Conservation (phyloP, 2,888 invertebrate species). For the Amphipyra berbera region DNA sequence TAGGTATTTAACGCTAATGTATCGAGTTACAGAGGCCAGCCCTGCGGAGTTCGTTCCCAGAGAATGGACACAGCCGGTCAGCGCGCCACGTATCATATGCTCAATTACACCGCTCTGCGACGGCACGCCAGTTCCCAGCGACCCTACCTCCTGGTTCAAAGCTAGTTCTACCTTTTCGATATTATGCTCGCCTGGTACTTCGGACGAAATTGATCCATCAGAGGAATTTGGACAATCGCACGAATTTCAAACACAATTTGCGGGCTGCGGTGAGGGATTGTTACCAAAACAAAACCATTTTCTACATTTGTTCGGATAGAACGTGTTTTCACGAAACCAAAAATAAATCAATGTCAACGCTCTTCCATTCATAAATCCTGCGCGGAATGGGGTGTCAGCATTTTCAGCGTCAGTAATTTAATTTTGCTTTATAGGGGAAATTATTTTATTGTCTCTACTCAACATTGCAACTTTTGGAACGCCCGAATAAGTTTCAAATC, state of each 20-base stretch:
- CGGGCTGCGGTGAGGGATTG: constrained; percentile 18
- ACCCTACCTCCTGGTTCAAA: constrained; percentile 52
- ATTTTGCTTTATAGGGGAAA: constrained; percentile 50
- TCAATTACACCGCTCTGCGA: constrained; percentile 80
- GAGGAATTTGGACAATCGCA: constrained; percentile 54
- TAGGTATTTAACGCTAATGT: constrained; percentile 42
- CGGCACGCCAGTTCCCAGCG: constrained; percentile 55
- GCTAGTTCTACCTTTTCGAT: constrained; percentile 56
- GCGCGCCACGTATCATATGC: constrained; percentile 80
- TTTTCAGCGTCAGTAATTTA: constrained; percentile 55
- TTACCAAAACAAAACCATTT: constrained; percentile 38
- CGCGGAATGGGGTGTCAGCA: constrained; percentile 50
- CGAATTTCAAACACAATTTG: constrained; percentile 32
- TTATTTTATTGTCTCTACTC: constrained; percentile 56
- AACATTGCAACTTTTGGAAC: constrained; percentile 35
- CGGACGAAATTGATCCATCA: constrained; percentile 53
- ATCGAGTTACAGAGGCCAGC: constrained; percentile 62
- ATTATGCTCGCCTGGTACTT: constrained; percentile 48
- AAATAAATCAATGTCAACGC: constrained; percentile 57
- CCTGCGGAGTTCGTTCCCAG: constrained; percentile 73
- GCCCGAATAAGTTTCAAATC: constrained; percentile 31
- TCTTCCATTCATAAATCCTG: constrained; percentile 57
- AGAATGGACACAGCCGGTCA: constrained; percentile 79
- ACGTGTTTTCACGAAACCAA: constrained; percentile 43
- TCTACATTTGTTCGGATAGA: constrained; percentile 34